Evolutionary conservation across 2,797 vertebrate genomes (phyloP).

Genomic region (Pygocentrus nattereri): DNA sequence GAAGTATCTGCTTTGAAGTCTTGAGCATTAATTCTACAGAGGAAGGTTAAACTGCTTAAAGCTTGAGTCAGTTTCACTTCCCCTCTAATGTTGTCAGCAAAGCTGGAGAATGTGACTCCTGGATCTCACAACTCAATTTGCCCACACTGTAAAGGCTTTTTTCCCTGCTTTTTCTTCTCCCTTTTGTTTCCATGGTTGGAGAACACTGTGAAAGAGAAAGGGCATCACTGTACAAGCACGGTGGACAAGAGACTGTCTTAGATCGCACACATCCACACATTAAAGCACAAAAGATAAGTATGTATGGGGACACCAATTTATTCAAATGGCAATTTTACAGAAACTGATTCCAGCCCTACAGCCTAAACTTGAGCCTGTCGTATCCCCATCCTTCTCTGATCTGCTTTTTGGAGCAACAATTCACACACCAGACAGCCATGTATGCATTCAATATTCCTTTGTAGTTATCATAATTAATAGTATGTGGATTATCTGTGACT

Average conservation of each 20-base stretch:
- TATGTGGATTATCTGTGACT: slow-evolving; percentile 20
- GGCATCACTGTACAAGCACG: neutral
- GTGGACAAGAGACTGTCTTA: neutral
- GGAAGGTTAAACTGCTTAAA: slow-evolving; percentile 85
- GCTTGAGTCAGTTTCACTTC: slow-evolving; percentile 79
- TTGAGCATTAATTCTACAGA: slow-evolving; percentile 80
- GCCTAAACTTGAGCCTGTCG: neutral
- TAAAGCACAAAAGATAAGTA: neutral
- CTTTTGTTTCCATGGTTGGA: slow-evolving; percentile 35
- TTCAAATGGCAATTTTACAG: slow-evolving; percentile 4
- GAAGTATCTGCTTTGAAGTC: slow-evolving; percentile 83
- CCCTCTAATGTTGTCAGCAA: slow-evolving; percentile 73
- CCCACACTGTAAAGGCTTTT: slow-evolving; percentile 65
- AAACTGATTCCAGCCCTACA: neutral
- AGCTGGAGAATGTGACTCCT: slow-evolving; percentile 71
- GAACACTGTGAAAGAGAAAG: neutral
- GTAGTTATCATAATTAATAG: slow-evolving; percentile 32
- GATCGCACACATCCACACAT: neutral
- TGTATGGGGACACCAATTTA: neutral
- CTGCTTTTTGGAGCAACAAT: neutral
- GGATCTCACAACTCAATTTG: slow-evolving; percentile 82
- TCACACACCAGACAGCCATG: slow-evolving; percentile 29
- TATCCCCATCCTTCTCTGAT: neutral
- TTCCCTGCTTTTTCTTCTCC: slow-evolving; percentile 64
- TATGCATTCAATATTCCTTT: neutral